Base-by-base conservation (phyloP, 2,888 invertebrate species). In the Gandaritis pyraliata region DNA sequence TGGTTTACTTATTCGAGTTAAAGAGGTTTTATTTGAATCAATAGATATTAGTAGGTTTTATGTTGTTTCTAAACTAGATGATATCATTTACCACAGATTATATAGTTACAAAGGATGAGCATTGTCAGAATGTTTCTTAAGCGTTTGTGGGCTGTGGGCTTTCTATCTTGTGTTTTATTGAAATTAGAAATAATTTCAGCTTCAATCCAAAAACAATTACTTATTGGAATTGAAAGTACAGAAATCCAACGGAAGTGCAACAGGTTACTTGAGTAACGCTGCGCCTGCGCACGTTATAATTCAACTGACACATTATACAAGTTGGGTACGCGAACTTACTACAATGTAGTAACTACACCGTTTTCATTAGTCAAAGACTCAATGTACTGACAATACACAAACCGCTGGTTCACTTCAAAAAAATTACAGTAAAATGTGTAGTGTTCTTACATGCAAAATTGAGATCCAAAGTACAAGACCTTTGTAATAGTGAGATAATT, bases 341-440 rank as follows among this genome's bases (percentile, higher is more conserved):
- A 33, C 33, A 33, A 33, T 33, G 33, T 33, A 33, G 10, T 33
- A 33, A 49, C 61, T 56, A 68, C 68, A 65, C 56, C 61, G 57
- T 63, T 68, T 80, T 77, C 75, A 81, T 81, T 78, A 77, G 72
- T 64, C 64, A 71, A 69, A 59, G 65, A 66, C 61, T 59, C 36
- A 59, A 46, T 38, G 41, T 41, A 0, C 11, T 23, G 15, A 5
- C 2, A 10, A 12, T 16, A 39, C 39, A 12, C 2, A 46, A 13
- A 48, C 13, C 36, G 63, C 55, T 63, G 29, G 47, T 53, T 12
- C 33, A 55, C 47, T 63, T 39, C 29, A n/a, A n/a, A n/a, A n/a
- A n/a, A n/a, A n/a, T n/a, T n/a, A n/a, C n/a, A n/a, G n/a, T n/a
- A n/a, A n/a, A n/a, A n/a, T n/a, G n/a, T n/a, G n/a, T n/a, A n/a